A percentile compares a stretch with the other conserved stretches of the same genome.
phyloP scores from a whole-genome alignment of 2,797 vertebrate species.

The Danio kyathit region DNA sequence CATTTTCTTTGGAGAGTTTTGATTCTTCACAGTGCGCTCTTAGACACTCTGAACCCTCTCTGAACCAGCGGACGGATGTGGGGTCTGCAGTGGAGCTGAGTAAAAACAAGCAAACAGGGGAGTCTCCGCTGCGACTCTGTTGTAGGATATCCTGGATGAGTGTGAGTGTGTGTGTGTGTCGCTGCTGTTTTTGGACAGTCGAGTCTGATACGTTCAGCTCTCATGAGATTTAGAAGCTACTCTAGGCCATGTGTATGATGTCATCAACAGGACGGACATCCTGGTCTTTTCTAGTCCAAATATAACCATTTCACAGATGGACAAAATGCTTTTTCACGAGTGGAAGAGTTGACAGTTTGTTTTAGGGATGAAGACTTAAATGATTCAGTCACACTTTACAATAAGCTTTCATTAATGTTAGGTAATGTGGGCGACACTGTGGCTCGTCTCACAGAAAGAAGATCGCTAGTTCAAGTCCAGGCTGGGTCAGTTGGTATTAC shows the following conservation, averaged over 20 bases:
- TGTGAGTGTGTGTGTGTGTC: neutral
- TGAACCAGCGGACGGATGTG: constrained; percentile 60
- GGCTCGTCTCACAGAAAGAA: too few relatives aligned
- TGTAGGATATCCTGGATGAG: constrained; percentile 67
- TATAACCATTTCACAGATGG: constrained; percentile 39
- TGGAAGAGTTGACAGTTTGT: neutral
- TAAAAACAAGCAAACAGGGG: constrained; percentile 57
- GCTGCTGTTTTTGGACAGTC: constrained; percentile 49
- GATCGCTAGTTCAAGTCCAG: too few relatives aligned
- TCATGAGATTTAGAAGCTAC: constrained; percentile 27
- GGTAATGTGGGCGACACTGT: too few relatives aligned
- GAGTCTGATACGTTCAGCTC: constrained; percentile 26
- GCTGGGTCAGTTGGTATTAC: too few relatives aligned
- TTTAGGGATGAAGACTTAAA: neutral
- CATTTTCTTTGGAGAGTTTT: neutral
- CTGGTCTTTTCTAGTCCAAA: constrained; percentile 51
- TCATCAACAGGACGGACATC: constrained; percentile 62
- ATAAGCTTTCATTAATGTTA: too few relatives aligned
- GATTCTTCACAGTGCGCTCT: constrained; percentile 28
- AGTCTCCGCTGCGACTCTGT: constrained; percentile 47
- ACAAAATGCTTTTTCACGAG: constrained; percentile 21
- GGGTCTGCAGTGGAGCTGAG: constrained; percentile 43
- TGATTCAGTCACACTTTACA: too few relatives aligned
- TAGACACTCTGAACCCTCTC: constrained; percentile 56
- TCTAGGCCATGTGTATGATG: constrained; percentile 41